A percentile compares a stretch with the other conserved stretches of the same genome.
These are phyloP conservation scores for Caenorhabditis macrosperma DNA, from an alignment of 2,888 invertebrate genomes.

Conservation along the genomic window DNA sequence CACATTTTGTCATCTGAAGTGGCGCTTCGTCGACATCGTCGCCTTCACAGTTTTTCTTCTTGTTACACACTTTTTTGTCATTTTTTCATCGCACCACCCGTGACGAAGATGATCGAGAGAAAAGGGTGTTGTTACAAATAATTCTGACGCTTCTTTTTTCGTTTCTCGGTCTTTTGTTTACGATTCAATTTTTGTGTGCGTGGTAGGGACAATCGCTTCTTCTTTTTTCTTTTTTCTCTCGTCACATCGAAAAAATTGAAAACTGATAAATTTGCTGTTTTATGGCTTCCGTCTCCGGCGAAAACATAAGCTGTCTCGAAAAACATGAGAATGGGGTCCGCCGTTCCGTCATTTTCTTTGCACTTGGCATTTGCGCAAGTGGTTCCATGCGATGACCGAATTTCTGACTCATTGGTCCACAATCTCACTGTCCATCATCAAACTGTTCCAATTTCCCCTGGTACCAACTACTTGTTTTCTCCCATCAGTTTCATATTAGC, in stretches of 20 bases:
- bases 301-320: too few relatives aligned
- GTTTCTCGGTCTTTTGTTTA: constrained; percentile 32
- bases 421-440: not conserved
- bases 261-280: too few relatives aligned
- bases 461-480: not conserved
- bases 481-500: not conserved
- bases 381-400: not conserved
- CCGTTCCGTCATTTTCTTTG: too few relatives aligned
- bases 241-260: too few relatives aligned
- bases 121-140: constrained; percentile 17
- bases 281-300: too few relatives aligned
- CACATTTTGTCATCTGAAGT: constrained; percentile 9
- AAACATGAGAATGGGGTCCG: too few relatives aligned
- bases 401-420: not conserved
- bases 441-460: not conserved
- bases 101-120: constrained; percentile 6
- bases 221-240: not conserved
- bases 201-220: not conserved
- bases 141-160: constrained; percentile 41
- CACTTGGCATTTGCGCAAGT: not conserved
- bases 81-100: not conserved
- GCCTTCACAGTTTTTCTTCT: constrained; percentile 9
- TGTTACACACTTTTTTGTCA: constrained; percentile 32
- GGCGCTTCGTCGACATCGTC: constrained; percentile 4
- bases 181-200: not conserved